These are phyloP conservation scores for Nasonovia ribisnigri DNA, from an alignment of 2,888 invertebrate genomes.

Conservation along the genomic window DNA sequence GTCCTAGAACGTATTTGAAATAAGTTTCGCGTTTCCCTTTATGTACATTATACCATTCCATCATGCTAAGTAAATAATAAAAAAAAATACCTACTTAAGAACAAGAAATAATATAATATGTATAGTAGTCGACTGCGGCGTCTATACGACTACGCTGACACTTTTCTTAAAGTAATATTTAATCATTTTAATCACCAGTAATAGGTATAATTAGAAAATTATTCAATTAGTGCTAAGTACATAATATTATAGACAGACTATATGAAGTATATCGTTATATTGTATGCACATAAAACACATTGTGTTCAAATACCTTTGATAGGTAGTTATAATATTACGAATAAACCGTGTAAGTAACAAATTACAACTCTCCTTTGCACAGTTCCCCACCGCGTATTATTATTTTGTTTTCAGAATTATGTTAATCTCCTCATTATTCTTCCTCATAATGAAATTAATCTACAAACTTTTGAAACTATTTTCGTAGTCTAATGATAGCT, in stretches of 20 bases:
- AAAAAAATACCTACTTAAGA: not conserved
- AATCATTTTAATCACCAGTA: not conserved
- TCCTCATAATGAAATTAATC: not conserved
- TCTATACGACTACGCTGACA: not conserved
- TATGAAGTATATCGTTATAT: not conserved
- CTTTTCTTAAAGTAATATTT: not conserved
- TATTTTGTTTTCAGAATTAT: not conserved
- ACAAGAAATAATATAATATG: not conserved
- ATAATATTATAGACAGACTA: not conserved
- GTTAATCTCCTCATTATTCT: not conserved
- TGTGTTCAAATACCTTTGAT: not conserved
- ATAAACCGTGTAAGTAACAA: not conserved
- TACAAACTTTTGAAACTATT: not conserved
- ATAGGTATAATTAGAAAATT: not conserved
- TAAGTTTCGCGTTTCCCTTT: not conserved
- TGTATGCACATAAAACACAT: not conserved
- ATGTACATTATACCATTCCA: not conserved
- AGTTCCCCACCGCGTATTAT: not conserved
- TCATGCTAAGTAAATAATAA: not conserved
- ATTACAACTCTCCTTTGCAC: not conserved
- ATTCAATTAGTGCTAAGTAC: not conserved
- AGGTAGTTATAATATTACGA: not conserved
- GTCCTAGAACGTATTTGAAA: not conserved
- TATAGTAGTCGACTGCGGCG: not conserved
- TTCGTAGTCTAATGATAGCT: not conserved